Evolutionary conservation across 2,113 vertebrate genomes (phyloP).

Genomic region (human): DNA sequence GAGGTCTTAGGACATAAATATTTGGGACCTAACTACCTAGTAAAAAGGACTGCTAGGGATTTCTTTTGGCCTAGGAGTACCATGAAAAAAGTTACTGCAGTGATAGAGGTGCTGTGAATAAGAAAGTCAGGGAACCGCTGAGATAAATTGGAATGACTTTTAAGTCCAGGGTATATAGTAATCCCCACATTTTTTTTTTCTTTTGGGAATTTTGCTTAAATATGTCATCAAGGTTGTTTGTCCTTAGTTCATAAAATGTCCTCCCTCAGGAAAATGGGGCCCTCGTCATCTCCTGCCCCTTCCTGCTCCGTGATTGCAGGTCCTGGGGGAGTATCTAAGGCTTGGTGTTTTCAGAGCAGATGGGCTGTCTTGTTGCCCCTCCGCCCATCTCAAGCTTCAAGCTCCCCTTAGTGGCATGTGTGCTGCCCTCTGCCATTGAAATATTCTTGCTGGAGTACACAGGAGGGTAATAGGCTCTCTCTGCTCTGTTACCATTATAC

Average conservation of each 20-base stretch:
- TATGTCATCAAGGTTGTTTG: neutral
- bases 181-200: neutral
- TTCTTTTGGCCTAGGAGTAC: neutral
- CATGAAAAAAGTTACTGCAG: neutral
- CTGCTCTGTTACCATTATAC: rapidly evolving
- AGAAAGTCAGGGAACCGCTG: neutral
- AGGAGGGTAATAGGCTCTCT: too few relatives aligned
- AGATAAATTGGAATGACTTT: neutral
- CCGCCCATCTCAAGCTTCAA: neutral
- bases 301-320: neutral
- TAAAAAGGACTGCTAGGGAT: neutral
- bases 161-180: neutral
- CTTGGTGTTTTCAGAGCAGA: neutral
- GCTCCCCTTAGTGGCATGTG: rapidly evolving
- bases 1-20: neutral
- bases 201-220: neutral
- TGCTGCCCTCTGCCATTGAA: neutral
- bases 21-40: neutral
- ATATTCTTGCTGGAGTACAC: neutral
- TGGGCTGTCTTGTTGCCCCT: neutral
- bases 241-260: neutral
- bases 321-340: neutral
- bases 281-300: neutral
- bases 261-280: neutral
- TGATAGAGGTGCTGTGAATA: too few relatives aligned